Evolutionary conservation across 2,888 invertebrate genomes (phyloP).

Genomic region (Xestia sexstrigata): DNA sequence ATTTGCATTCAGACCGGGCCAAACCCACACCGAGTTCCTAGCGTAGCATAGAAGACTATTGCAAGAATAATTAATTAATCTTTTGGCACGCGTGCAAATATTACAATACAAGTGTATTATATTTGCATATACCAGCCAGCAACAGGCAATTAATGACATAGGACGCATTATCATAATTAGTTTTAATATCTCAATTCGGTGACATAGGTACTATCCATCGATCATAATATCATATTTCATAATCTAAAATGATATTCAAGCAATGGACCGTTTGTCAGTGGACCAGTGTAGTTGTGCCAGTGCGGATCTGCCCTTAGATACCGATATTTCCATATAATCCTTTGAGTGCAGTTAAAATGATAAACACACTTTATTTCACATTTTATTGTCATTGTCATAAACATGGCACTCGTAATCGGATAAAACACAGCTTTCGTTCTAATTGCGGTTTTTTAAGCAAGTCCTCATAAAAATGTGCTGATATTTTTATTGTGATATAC

Average conservation of each 20-base stretch:
- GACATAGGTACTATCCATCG: background rate
- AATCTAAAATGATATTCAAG: background rate
- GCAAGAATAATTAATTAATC: background rate
- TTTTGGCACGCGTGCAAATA: conserved; percentile 16
- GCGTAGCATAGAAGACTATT: background rate
- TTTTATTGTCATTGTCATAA: conserved; percentile 61
- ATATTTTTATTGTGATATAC: conserved; percentile 51
- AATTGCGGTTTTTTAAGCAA: conserved; percentile 29
- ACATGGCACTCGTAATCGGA: conserved; percentile 45
- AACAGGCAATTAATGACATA: conserved; percentile 8
- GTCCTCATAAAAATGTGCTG: conserved; percentile 42
- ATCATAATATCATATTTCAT: conserved; percentile 12
- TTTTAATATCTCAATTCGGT: conserved; percentile 16
- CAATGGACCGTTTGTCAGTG: background rate
- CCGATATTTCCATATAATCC: conserved; percentile 55
- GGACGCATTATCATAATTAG: conserved; percentile 34
- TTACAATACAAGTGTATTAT: background rate
- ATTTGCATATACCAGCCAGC: no score
- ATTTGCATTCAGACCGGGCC: conserved; percentile 19
- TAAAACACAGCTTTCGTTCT: conserved; percentile 8
- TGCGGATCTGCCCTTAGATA: conserved; percentile 59
- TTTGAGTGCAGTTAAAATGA: conserved; percentile 65
- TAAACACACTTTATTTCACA: conserved; percentile 58
- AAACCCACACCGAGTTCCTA: background rate
- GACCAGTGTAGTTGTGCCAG: background rate